phyloP scores from a whole-genome alignment of 2,797 vertebrate genomes.

The Garrulus glandarius region DNA sequence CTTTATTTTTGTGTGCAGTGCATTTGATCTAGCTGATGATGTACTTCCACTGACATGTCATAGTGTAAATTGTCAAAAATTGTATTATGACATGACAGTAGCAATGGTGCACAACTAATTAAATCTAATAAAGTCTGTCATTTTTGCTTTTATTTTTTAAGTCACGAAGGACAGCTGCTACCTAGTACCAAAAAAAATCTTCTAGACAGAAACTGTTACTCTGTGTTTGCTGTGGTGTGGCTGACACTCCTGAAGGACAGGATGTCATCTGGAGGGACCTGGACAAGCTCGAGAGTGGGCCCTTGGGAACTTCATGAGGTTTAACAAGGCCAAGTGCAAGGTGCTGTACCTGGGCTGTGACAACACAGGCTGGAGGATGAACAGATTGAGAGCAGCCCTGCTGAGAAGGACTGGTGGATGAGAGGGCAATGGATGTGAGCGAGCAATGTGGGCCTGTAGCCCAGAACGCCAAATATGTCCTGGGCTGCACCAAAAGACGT shows the following conservation, averaged over 20 bases:
- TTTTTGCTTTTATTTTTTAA: neutral
- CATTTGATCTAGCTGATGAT: neutral
- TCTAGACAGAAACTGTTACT: neutral
- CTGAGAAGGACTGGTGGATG: neutral
- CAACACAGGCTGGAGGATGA: neutral
- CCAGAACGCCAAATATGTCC: neutral
- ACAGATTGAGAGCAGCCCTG: fast-evolving
- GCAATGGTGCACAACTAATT: slow-evolving; percentile 6
- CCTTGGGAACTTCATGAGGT: neutral
- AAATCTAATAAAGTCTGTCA: neutral
- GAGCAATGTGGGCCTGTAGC: fast-evolving
- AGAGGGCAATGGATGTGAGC: neutral
- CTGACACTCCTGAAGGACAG: neutral
- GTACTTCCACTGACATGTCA: neutral
- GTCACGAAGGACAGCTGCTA: neutral
- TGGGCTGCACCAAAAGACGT: neutral
- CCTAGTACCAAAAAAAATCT: neutral
- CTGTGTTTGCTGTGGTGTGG: neutral
- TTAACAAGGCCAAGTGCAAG: neutral
- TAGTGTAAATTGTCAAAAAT: slow-evolving; percentile 11
- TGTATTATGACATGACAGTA: neutral
- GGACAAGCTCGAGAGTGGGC: fast-evolving
- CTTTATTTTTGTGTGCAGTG: neutral
- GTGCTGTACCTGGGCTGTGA: neutral
- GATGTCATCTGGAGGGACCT: neutral